A percentile compares a stretch with the other conserved stretches of the same genome.
Evolutionary conservation across 2,888 invertebrate genomes (phyloP).

Genomic region (Seira musarum): DNA sequence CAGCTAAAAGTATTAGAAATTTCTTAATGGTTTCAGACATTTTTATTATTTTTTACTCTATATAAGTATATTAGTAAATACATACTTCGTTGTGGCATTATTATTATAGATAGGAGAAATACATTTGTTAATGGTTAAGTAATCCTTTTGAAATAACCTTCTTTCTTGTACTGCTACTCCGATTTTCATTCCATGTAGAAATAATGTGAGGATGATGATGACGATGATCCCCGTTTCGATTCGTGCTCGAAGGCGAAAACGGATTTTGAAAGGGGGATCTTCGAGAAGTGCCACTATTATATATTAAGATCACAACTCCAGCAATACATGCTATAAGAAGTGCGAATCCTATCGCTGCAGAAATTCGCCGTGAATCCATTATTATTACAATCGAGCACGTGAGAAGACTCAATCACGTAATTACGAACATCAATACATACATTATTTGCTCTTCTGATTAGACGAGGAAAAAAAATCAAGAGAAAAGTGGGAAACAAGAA

Average conservation of each 20-base stretch:
- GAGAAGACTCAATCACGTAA: background rate
- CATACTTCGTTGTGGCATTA: background rate
- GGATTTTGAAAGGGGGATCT: slow-evolving; percentile 35
- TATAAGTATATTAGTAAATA: no score
- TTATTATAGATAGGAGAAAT: background rate
- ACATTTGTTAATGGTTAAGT: background rate
- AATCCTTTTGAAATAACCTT: background rate
- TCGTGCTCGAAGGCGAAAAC: background rate
- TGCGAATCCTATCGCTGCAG: slow-evolving; percentile 62
- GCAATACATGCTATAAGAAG: slow-evolving; percentile 67
- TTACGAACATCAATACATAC: background rate
- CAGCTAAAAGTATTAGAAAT: no score
- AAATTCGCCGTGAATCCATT: slow-evolving; percentile 61
- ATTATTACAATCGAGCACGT: slow-evolving; percentile 2
- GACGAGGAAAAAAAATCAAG: no score
- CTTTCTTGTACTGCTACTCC: slow-evolving; percentile 23
- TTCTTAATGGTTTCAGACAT: no score
- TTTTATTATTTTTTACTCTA: no score
- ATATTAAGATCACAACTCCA: slow-evolving; percentile 65
- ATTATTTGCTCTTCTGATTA: no score
- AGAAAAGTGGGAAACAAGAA: no score
- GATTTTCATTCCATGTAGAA: slow-evolving; percentile 9
- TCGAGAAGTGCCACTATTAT: slow-evolving; percentile 56
- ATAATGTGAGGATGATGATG: slow-evolving; percentile 29
- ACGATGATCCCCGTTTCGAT: slow-evolving; percentile 17